These are phyloP conservation scores for Champsocephalus esox DNA, from an alignment of 2,797 vertebrate species.

Conservation along the genomic window DNA sequence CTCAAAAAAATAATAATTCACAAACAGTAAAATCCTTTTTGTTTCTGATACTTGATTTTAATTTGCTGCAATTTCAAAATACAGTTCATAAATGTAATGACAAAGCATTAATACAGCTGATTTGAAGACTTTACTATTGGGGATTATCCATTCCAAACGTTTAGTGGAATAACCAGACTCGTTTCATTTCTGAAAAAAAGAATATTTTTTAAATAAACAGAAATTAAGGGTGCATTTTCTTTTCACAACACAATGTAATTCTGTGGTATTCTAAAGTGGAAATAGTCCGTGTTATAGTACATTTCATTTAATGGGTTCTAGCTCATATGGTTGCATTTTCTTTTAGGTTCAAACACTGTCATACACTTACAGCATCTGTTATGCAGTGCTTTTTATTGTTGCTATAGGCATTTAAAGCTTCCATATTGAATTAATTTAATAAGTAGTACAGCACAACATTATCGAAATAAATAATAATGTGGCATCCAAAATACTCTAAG, in stretches of 20 bases:
- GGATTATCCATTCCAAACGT: too few species aligned
- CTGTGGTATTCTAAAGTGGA: too few species aligned
- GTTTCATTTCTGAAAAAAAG: too few species aligned
- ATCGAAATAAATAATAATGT: not conserved
- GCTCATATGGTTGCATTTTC: not conserved
- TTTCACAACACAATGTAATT: too few species aligned
- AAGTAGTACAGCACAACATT: not conserved
- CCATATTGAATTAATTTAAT: not conserved
- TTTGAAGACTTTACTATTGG: not conserved
- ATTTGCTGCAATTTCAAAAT: not conserved
- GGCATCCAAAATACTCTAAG: not conserved
- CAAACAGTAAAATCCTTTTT: not conserved
- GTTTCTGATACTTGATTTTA: not conserved
- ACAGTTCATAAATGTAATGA: not conserved
- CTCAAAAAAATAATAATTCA: not conserved
- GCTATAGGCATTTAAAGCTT: not conserved
- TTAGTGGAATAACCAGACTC: too few species aligned
- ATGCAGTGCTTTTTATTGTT: too few species aligned
- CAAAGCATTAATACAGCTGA: not conserved
- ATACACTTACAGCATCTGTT: not conserved
- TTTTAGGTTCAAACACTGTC: not conserved
- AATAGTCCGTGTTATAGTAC: not conserved
- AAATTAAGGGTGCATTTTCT: too few species aligned
- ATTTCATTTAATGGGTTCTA: not conserved
- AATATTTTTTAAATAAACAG: too few species aligned